These are phyloP conservation scores for Felis catus DNA, from an alignment of 2,113 vertebrate genomes.

Conservation along the genomic window DNA sequence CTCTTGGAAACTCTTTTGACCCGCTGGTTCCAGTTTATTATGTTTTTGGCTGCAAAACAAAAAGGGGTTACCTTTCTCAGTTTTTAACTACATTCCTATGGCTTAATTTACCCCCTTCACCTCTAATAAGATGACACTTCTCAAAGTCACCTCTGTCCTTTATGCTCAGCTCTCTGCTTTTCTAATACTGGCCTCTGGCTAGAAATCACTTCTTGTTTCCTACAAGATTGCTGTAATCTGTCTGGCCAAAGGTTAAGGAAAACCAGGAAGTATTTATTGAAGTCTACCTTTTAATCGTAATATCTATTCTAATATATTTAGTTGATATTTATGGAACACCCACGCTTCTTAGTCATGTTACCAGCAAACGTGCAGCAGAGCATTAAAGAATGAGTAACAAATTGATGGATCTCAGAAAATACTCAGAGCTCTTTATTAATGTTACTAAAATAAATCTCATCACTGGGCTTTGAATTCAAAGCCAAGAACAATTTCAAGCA, in stretches of 20 bases:
- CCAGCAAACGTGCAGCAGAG: not conserved
- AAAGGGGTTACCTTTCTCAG: not conserved
- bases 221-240: not conserved
- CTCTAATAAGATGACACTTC: not conserved
- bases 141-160: not conserved
- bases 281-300: not conserved
- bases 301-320: constrained; percentile 15
- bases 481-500: constrained; percentile 46
- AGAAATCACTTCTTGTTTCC: not conserved
- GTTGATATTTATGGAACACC: not conserved
- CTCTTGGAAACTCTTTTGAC: not conserved
- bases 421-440: constrained; percentile 1
- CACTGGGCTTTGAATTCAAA: constrained; percentile 47
- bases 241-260: constrained; percentile 12
- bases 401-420: not conserved
- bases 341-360: not conserved
- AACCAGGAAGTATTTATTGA: constrained; percentile 16
- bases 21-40: not conserved
- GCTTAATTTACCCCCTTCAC: not conserved
- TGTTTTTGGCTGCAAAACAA: not conserved
- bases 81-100: not conserved
- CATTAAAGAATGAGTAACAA: not conserved
- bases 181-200: not conserved
- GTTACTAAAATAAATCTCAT: constrained; percentile 36
- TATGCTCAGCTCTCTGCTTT: not conserved